Conservation (phyloP, 2,113 vertebrate genomes). For the Carassius gibelio region DNA sequence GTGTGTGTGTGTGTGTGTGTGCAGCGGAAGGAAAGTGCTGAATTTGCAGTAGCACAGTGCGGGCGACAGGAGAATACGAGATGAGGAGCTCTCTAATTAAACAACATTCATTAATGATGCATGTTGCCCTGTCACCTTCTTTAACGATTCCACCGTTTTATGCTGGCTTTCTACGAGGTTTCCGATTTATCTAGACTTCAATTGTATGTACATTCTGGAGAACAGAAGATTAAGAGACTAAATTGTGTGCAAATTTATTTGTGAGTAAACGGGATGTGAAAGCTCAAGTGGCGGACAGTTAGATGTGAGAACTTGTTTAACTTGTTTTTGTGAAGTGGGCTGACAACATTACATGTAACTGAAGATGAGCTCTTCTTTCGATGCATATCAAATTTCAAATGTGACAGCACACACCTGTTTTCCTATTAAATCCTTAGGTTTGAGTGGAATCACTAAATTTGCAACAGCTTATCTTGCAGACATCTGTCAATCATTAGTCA, state of each 20-base stretch:
- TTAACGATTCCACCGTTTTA: slow-evolving; percentile 23
- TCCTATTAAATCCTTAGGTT: background rate
- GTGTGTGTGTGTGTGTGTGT: slow-evolving; percentile 13
- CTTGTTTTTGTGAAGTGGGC: slow-evolving; percentile 6
- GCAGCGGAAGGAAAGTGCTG: slow-evolving; percentile 46
- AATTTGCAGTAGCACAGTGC: slow-evolving; percentile 45
- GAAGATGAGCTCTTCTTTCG: background rate
- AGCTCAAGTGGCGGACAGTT: background rate
- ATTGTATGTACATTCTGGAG: background rate
- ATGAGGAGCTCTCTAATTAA: slow-evolving; percentile 46
- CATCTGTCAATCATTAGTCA: background rate
- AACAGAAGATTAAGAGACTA: slow-evolving; percentile 6
- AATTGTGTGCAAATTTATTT: slow-evolving; percentile 16
- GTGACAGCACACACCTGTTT: background rate
- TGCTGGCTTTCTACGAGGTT: background rate
- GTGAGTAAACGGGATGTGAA: slow-evolving; percentile 8
- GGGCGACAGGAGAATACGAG: slow-evolving; percentile 40
- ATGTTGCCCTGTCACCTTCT: slow-evolving; percentile 41
- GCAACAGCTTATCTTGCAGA: slow-evolving; percentile 8
- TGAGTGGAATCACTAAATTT: background rate
- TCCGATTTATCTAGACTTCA: background rate
- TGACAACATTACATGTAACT: slow-evolving; percentile 5
- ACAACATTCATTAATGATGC: slow-evolving; percentile 53
- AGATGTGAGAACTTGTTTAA: background rate
- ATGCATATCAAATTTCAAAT: background rate